A percentile compares a stretch with the other conserved stretches of the same genome.
phyloP scores from a whole-genome alignment of 2,888 invertebrate species.

The Euclidia mi region DNA sequence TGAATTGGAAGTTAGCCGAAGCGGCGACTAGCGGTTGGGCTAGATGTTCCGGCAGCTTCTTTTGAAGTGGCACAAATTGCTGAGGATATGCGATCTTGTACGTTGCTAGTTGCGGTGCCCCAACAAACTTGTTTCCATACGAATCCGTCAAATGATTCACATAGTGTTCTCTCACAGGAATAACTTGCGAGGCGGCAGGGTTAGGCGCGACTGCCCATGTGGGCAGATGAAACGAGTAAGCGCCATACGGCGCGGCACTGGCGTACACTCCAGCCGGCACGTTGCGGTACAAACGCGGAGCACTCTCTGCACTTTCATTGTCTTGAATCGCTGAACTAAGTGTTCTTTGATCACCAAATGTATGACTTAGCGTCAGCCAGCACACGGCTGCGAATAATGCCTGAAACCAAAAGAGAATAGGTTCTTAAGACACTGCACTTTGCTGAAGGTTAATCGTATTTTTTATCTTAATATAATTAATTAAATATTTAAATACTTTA shows the following conservation, averaged over 20 bases:
- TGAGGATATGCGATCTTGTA: conserved; percentile 79
- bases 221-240: conserved; percentile 78
- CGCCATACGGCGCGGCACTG: conserved; percentile 76
- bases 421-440: conserved; percentile 27
- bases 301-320: conserved; percentile 76
- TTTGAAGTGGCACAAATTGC: conserved; percentile 79
- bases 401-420: conserved; percentile 67
- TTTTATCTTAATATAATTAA: conserved; percentile 21
- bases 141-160: conserved; percentile 78
- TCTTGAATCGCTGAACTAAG: conserved; percentile 62
- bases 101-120: conserved; percentile 70
- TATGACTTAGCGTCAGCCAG: conserved; percentile 69
- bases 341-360: conserved; percentile 59
- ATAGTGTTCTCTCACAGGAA: conserved; percentile 73
- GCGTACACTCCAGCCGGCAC: conserved; percentile 78
- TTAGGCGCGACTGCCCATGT: conserved; percentile 65
- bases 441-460: too few species aligned
- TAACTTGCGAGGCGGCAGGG: conserved; percentile 62
- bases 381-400: conserved; percentile 70
- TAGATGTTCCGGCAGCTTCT: conserved; percentile 78
- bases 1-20: conserved; percentile 68
- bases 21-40: conserved; percentile 78
- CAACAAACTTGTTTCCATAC: conserved; percentile 81
- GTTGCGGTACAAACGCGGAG: conserved; percentile 74
- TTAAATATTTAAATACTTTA: conserved; percentile 58